Evolutionary conservation across 1,140 invertebrate genomes (phyloP), one percentile per base, ranked within the genome.

Genomic region (Phymastichus coffea): DNA sequence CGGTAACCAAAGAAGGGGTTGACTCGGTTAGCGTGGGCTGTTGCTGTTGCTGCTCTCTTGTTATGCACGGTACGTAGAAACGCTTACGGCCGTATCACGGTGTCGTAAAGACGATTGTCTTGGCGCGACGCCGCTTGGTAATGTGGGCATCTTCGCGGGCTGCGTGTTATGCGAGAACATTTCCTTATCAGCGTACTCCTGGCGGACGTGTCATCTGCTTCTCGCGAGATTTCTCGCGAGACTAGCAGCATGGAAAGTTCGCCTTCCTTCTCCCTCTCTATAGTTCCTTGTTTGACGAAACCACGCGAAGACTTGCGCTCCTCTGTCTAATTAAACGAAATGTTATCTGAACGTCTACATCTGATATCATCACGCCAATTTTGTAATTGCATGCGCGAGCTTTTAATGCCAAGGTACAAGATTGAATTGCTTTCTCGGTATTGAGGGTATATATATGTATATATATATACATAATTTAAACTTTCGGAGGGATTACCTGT

Each of bases 381-480:
- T 38, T 53, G 40, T 59, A 59, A 59, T 59, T 59, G 57, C 43
- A 23, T 22, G 19, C 28, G n/a, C 2, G 9, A 17, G 15, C 28
- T n/a, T n/a, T n/a, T n/a, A n/a, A n/a, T n/a, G n/a, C n/a, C n/a
- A n/a, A n/a, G n/a, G n/a, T n/a, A n/a, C n/a, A n/a, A n/a, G n/a
- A n/a, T n/a, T n/a, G n/a, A n/a, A n/a, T n/a, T n/a, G n/a, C n/a
- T n/a, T n/a, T n/a, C n/a, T n/a, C n/a, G n/a, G n/a, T n/a, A n/a
- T n/a, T n/a, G n/a, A n/a, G n/a, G n/a, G n/a, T n/a, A n/a, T n/a
- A n/a, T n/a, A n/a, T n/a, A n/a, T n/a, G n/a, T n/a, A n/a, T n/a
- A 61, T 79, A 78, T 77, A 76, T 76, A 79, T 79, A 77, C 38
- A 61, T 55, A 61, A 44, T 41, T 46, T 73, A 79, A 77, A 77